A percentile compares a stretch with the other conserved stretches of the same genome.
phyloP scores from a whole-genome alignment of 2,113 vertebrate species.

The Protobothrops mucrosquamatus region DNA sequence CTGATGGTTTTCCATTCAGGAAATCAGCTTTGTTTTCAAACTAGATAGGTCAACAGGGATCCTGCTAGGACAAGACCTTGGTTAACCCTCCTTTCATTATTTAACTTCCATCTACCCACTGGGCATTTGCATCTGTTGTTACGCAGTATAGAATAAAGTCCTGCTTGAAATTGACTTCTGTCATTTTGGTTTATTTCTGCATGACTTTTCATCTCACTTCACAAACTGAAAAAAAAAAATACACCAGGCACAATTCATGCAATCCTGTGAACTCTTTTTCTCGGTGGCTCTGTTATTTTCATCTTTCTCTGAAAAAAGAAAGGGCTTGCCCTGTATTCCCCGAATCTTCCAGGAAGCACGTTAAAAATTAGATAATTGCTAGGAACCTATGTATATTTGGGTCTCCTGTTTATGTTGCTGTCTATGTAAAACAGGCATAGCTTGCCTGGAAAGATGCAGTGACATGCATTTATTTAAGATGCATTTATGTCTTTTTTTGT shows the following conservation, averaged over 20 bases:
- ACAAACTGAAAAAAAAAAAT: not conserved
- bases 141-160: not conserved
- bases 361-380: not conserved
- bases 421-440: not conserved
- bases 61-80: not conserved
- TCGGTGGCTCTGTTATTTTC: not conserved
- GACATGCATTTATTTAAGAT: not conserved
- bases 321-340: not conserved
- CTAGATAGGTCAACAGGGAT: not conserved
- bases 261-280: not conserved
- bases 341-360: not conserved
- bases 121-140: not conserved
- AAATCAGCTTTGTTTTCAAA: not conserved
- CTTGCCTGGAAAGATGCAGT: not conserved
- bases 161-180: not conserved
- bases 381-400: too few relatives aligned
- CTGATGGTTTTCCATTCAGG: not conserved
- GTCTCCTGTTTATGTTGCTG: not conserved
- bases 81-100: not conserved
- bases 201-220: constrained; percentile 8
- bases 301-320: not conserved
- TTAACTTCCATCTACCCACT: not conserved
- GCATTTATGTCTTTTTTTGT: not conserved
- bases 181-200: not conserved
- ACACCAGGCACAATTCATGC: not conserved